Evolutionary conservation across 35 echinoderm and acorn worm species (phyloP).

Genomic region (Lytechinus pictus): DNA sequence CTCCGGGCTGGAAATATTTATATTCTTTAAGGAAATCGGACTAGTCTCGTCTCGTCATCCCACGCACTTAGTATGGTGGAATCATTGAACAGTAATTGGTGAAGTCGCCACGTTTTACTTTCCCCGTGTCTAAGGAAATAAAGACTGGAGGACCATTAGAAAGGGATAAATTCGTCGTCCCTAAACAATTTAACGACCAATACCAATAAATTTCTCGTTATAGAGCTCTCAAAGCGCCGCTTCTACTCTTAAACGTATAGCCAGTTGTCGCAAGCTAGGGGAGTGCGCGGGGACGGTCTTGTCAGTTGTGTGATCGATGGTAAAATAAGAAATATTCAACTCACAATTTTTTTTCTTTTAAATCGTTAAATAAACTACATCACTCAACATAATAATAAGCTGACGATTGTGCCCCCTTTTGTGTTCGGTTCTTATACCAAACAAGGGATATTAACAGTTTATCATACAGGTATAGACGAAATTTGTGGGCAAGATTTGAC

Average conservation of each 20-base stretch:
- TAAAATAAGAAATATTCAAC: too few relatives aligned
- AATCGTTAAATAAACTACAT: too few relatives aligned
- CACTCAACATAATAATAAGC: too few relatives aligned
- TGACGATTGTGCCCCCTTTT: too few relatives aligned
- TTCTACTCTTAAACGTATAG: neutral
- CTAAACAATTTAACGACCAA: slow-evolving; percentile 51
- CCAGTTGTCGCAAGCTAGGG: neutral
- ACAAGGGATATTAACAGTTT: too few relatives aligned
- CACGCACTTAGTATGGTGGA: slow-evolving; percentile 4
- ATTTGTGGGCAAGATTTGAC: too few relatives aligned
- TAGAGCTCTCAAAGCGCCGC: neutral
- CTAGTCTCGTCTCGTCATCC: neutral
- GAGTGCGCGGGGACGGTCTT: neutral
- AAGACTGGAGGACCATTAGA: neutral
- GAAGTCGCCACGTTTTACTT: slow-evolving; percentile 31
- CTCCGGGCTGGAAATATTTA: too few relatives aligned
- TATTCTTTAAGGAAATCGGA: neutral
- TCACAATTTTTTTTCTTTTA: too few relatives aligned
- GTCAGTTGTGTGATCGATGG: too few relatives aligned
- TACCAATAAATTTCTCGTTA: slow-evolving; percentile 57
- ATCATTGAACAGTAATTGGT: slow-evolving; percentile 36
- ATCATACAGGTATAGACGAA: too few relatives aligned
- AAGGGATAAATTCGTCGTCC: slow-evolving; percentile 17
- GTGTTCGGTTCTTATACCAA: too few relatives aligned
- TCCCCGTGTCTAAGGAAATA: slow-evolving; percentile 15